Percentiles rank a stretch among this genome's conserved stretches.
phyloP scores from a whole-genome alignment of 2,113 vertebrate genomes.

The Ameiurus melas region DNA sequence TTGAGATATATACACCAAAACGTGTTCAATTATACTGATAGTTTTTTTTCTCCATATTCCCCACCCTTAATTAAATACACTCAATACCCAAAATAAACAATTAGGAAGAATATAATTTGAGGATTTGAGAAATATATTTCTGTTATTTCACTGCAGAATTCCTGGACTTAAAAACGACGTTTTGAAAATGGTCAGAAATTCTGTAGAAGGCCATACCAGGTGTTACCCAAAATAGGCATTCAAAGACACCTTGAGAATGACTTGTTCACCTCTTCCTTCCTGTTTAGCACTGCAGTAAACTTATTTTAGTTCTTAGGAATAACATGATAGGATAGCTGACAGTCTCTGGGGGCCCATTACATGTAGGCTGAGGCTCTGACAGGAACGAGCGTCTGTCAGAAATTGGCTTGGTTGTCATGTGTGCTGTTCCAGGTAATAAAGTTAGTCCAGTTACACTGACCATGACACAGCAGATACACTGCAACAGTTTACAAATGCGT shows the following conservation, averaged over 20 bases:
- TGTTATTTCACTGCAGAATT: not conserved
- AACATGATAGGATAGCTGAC: not conserved
- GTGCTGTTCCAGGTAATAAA: slow-evolving; percentile 14
- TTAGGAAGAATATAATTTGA: not conserved
- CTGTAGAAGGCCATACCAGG: not conserved
- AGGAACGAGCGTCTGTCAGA: not conserved
- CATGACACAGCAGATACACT: not conserved
- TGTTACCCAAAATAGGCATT: not conserved
- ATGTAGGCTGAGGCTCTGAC: not conserved
- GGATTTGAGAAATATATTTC: not conserved
- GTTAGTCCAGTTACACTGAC: not conserved
- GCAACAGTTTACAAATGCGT: not conserved
- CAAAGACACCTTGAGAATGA: not conserved
- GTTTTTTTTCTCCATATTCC: not conserved
- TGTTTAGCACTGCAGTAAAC: slow-evolving; percentile 26
- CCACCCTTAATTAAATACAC: not conserved
- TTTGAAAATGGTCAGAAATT: not conserved
- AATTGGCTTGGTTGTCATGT: not conserved
- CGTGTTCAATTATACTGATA: not conserved
- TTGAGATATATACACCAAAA: not conserved
- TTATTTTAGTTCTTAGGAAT: slow-evolving; percentile 16
- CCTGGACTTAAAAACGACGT: not conserved
- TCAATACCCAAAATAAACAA: not conserved
- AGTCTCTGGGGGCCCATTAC: not conserved
- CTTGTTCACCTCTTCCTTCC: slow-evolving; percentile 19